Conservation (phyloP, 2,797 vertebrate genomes). For the Urocyon cinereoargenteus region DNA sequence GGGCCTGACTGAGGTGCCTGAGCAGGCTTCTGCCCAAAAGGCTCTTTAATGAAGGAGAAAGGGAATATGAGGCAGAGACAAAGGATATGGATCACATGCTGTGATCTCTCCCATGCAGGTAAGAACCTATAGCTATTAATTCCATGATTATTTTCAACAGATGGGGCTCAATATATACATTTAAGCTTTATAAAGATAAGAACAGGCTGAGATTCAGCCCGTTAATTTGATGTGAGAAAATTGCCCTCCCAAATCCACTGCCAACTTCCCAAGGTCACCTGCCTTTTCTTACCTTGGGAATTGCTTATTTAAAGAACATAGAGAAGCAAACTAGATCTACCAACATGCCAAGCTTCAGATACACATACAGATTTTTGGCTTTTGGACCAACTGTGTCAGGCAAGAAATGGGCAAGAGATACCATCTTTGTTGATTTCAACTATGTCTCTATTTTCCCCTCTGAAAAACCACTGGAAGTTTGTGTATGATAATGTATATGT, state of each 20-base stretch:
- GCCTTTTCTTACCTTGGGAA: not conserved
- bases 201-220: not conserved
- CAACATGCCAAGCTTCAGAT: not conserved
- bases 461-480: not conserved
- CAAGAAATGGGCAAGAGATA: not conserved
- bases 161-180: not conserved
- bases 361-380: not conserved
- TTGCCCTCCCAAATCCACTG: not conserved
- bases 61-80: not conserved
- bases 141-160: not conserved
- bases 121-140: not conserved
- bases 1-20: not conserved
- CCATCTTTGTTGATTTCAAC: not conserved
- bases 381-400: not conserved
- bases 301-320: not conserved
- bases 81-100: not conserved
- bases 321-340: not conserved
- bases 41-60: not conserved
- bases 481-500: not conserved
- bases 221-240: not conserved
- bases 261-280: not conserved
- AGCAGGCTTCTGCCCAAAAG: not conserved
- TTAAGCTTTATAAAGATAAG: not conserved
- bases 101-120: not conserved
- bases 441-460: not conserved